phyloP scores from a whole-genome alignment of 2,113 vertebrate species.

The Rhinolophus sinicus region DNA sequence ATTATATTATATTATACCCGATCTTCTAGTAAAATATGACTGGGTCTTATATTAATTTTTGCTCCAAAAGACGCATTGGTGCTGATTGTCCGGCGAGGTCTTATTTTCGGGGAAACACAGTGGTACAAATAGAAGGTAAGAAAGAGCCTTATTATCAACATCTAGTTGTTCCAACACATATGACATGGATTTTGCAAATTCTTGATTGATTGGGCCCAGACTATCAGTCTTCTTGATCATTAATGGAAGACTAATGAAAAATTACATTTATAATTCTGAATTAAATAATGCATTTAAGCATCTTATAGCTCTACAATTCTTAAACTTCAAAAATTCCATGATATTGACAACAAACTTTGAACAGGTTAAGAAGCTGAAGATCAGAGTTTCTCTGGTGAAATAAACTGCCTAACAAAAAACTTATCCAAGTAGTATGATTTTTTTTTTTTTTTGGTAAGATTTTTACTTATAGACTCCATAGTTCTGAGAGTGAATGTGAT shows the following conservation, averaged over 20 bases:
- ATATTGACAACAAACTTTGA: not conserved
- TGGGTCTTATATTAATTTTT: no score
- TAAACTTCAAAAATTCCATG: not conserved
- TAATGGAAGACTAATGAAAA: slow-evolving; percentile 22
- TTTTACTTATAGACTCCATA: not conserved
- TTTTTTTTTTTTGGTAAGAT: not conserved
- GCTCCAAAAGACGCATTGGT: no score
- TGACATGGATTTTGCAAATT: not conserved
- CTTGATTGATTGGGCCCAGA: not conserved
- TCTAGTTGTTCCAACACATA: not conserved
- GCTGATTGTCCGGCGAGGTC: no score
- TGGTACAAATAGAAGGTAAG: not conserved
- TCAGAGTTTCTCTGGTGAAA: not conserved
- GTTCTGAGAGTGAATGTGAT: slow-evolving; percentile 1
- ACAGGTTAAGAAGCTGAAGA: not conserved
- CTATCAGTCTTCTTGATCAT: not conserved
- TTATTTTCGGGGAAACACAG: no score
- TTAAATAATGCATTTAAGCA: not conserved
- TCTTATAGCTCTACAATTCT: not conserved
- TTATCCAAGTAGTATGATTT: not conserved
- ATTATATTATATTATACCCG: no score
- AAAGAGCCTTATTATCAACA: not conserved
- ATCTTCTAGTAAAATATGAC: no score
- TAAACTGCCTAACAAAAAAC: not conserved
- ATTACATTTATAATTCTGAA: not conserved